Percentiles rank a stretch among this genome's conserved stretches.
Conservation (phyloP, 2,797 vertebrate genomes). For the Peromyscus attwateri region DNA sequence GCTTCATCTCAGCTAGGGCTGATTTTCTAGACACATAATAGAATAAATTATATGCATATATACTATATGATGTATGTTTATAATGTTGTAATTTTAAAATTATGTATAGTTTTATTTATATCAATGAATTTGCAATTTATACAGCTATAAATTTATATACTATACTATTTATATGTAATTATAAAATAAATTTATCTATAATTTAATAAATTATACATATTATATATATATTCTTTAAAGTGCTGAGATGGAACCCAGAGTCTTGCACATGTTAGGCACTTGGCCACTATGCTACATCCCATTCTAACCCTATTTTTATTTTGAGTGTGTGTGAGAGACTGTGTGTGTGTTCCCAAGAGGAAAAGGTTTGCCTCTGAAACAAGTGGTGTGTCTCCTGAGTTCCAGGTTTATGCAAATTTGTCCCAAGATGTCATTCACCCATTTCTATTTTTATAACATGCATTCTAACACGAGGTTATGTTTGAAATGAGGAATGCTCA, state of each 20-base stretch:
- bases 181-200: not conserved
- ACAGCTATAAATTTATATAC: not conserved
- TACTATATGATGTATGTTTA: not conserved
- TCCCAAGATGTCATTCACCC: constrained; percentile 18
- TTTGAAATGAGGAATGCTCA: constrained; percentile 47
- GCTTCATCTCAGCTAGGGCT: not conserved
- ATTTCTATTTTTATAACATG: not conserved
- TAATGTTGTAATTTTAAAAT: not conserved
- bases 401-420: constrained; percentile 55
- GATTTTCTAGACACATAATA: not conserved
- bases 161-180: not conserved
- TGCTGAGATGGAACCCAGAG: not conserved
- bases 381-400: not conserved
- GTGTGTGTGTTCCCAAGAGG: not conserved
- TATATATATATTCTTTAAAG: not conserved
- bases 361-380: constrained; percentile 36
- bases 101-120: not conserved
- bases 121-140: not conserved
- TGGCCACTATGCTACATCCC: not conserved
- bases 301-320: constrained; percentile 35
- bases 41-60: constrained; percentile 3
- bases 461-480: constrained; percentile 41
- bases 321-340: not conserved
- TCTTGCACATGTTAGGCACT: not conserved
- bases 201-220: not conserved